These are phyloP conservation scores for Entomobrya proxima DNA, from an alignment of 2,888 invertebrate species.

Conservation along the genomic window DNA sequence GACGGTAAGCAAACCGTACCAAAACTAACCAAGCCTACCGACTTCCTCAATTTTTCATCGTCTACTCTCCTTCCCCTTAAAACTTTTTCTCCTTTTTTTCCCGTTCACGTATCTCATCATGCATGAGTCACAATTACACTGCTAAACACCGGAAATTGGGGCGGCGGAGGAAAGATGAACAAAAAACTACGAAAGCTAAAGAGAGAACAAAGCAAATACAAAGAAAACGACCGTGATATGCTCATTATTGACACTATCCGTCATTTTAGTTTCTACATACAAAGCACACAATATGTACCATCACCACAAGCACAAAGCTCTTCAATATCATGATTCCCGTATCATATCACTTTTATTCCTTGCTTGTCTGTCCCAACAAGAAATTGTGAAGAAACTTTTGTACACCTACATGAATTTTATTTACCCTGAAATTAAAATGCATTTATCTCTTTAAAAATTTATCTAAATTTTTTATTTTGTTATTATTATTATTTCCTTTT, in stretches of 20 bases:
- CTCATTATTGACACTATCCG: constrained; percentile 64
- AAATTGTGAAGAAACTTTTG: background rate
- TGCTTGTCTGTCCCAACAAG: background rate
- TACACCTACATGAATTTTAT: background rate
- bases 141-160: constrained; percentile 70
- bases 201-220: constrained; percentile 38
- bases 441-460: constrained; percentile 21
- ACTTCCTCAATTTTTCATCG: constrained; percentile 68
- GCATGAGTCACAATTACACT: constrained; percentile 67
- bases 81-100: constrained; percentile 28
- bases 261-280: background rate
- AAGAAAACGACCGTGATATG: constrained; percentile 55
- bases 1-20: constrained; percentile 20
- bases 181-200: constrained; percentile 24
- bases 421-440: background rate
- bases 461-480: background rate
- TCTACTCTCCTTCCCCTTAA: constrained; percentile 20
- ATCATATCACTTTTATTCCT: background rate
- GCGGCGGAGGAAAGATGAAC: constrained; percentile 58
- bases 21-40: constrained; percentile 42
- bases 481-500: background rate
- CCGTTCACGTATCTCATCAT: constrained; percentile 58
- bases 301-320: background rate
- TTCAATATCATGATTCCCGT: background rate
- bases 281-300: background rate